A percentile compares a stretch with the other conserved stretches of the same genome.
Conservation (phyloP, 2,113 vertebrate species). For the Stigmatopora argus region DNA sequence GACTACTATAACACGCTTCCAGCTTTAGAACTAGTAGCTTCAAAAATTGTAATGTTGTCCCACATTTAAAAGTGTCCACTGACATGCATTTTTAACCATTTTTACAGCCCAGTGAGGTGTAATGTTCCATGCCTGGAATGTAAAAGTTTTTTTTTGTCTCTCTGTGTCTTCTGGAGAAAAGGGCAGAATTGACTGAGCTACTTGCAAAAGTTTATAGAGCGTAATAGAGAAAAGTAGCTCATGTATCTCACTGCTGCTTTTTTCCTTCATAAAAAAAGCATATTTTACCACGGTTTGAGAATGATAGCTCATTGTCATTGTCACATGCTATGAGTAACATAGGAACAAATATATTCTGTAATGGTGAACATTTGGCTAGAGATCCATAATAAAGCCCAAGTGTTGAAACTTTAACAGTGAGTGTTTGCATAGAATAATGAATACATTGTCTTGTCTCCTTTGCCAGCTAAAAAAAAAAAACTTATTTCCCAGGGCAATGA, state of each 20-base stretch:
- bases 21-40: neutral
- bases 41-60: neutral
- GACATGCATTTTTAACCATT: neutral
- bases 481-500: conserved; percentile 12
- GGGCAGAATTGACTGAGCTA: neutral
- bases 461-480: conserved; percentile 28
- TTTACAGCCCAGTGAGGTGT: neutral
- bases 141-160: neutral
- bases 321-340: conserved; percentile 1
- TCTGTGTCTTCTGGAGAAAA: neutral
- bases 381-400: conserved; percentile 9
- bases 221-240: neutral
- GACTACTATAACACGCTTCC: neutral
- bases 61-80: neutral
- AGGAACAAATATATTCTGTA: conserved; percentile 4
- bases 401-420: conserved; percentile 21
- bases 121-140: conserved; percentile 2
- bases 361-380: conserved; percentile 18
- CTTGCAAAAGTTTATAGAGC: conserved; percentile 3
- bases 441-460: conserved; percentile 11
- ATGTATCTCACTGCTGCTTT: neutral
- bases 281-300: neutral
- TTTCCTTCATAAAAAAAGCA: neutral
- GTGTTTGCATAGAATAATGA: conserved; percentile 19
- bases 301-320: neutral